A percentile compares a stretch with the other conserved stretches of the same genome.
Evolutionary conservation across 2,113 vertebrate species (phyloP).

Genomic region (Microcebus lehilahytsara): DNA sequence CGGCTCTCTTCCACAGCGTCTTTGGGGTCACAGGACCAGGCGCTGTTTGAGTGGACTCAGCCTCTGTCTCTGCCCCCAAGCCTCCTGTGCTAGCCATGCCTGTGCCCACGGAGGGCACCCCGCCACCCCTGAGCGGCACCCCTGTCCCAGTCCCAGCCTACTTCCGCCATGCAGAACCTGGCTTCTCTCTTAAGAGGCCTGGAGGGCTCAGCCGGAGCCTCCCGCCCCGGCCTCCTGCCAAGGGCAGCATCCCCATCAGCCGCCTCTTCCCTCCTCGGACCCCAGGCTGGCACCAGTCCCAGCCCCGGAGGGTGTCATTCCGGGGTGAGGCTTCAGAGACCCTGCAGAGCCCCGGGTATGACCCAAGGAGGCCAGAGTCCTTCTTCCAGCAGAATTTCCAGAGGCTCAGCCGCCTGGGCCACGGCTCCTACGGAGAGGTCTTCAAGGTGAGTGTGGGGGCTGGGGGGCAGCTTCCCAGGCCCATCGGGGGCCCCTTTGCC

Average conservation of each 20-base stretch:
- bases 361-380: constrained; percentile 85
- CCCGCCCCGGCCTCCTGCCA: constrained; percentile 87
- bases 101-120: constrained; percentile 80
- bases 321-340: constrained; percentile 51
- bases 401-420: constrained; percentile 88
- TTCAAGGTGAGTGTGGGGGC: constrained; percentile 87
- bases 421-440: constrained; percentile 93
- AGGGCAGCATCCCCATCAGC: constrained; percentile 86
- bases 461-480: background rate
- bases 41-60: background rate
- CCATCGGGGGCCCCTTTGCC: background rate
- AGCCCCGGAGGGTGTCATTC: constrained; percentile 87
- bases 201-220: constrained; percentile 83
- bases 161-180: constrained; percentile 89
- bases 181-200: constrained; percentile 91
- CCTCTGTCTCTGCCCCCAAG: background rate
- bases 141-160: constrained; percentile 88
- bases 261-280: constrained; percentile 86
- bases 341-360: constrained; percentile 81
- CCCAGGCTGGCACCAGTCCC: constrained; percentile 80
- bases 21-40: background rate
- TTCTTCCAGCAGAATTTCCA: constrained; percentile 92
- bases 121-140: constrained; percentile 74
- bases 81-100: constrained; percentile 81
- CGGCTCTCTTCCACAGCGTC: background rate